Evolutionary conservation across 2,888 invertebrate genomes (phyloP), one percentile per base, ranked within the genome.

Genomic region (Scaptomyza reducta): DNA sequence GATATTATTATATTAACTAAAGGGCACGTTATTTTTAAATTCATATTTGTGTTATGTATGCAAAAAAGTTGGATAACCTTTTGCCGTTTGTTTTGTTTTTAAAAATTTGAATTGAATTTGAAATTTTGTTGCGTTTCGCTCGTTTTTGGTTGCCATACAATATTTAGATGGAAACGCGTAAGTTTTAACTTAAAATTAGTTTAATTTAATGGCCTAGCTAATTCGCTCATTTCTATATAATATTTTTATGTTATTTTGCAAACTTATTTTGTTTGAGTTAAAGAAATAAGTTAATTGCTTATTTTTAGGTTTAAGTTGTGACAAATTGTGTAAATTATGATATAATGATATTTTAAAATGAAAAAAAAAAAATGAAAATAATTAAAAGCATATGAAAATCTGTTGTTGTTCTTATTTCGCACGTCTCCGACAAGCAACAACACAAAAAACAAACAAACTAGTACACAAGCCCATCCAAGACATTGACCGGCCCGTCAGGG

Each of bases 271-370:
- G 70, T 79, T 88, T 84, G 58, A 59, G 60, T 62, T 47, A 35
- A 53, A 61, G 50, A 62, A 61, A 78, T 72, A 62, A 40, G 56
- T 56, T 56, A 78, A 76, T 54, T 86, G 74, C 75, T 88, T 87
- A 82, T 77, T 77, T 69, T 69, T 84, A 85, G 64, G 64, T 84
- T 73, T 82, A 76, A 81, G 86, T 75, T 88, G 89, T 89, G 89
- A 89, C 79, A 70, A 87, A 73, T 87, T 86, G 89, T 86, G 85
- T 86, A 86, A 87, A 89, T 89, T 85, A 86, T 86, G 77, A 86
- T 87, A 85, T 84, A 81, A 85, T 83, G 84, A 78, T 84, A 87
- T 81, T 87, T 83, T 66, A 42, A 79, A 79, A 81, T 75, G 82
- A 85, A 89, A 42, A 79, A 79, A 81, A 74, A 79, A 85, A 89